phyloP scores from a whole-genome alignment of 2,113 vertebrate genomes.

The Notothenia rossii region DNA sequence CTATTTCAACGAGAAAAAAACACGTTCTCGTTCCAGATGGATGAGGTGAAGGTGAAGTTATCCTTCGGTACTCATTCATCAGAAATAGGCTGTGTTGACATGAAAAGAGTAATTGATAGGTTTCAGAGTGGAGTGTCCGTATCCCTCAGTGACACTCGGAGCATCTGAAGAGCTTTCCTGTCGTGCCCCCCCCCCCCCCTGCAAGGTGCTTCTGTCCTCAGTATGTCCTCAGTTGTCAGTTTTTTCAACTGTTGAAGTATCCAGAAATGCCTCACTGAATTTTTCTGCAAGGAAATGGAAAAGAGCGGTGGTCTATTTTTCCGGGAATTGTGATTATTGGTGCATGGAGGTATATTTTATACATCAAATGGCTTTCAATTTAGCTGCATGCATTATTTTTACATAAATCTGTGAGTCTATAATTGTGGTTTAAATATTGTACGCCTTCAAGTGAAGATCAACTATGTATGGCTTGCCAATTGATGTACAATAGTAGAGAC shows the following conservation, averaged over 20 bases:
- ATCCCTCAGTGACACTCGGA: constrained; percentile 14
- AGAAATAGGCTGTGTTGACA: constrained; percentile 28
- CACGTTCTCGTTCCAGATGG: constrained; percentile 2
- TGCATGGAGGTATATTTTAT: too few species aligned
- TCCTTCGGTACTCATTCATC: constrained; percentile 37
- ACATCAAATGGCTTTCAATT: too few species aligned
- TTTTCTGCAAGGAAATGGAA: neutral
- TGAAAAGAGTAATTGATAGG: constrained; percentile 42
- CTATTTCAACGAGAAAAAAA: constrained; percentile 26
- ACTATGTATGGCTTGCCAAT: too few species aligned
- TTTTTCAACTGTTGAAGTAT: neutral
- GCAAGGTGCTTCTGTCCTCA: constrained; percentile 29
- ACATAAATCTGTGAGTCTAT: too few species aligned
- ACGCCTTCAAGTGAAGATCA: too few species aligned
- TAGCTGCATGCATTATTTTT: too few species aligned
- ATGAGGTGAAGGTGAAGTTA: constrained; percentile 55
- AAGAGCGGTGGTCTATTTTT: neutral
- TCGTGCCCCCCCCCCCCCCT: constrained; percentile 24
- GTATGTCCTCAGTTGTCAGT: constrained; percentile 29
- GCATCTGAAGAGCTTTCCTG: constrained; percentile 25
- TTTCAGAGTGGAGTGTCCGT: constrained; percentile 13
- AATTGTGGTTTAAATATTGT: too few species aligned
- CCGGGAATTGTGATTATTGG: too few species aligned
- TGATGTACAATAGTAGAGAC: too few species aligned
- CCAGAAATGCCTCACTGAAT: neutral